Evolutionary conservation across 2,888 invertebrate genomes (phyloP).

Genomic region (Heliconius charithonia): DNA sequence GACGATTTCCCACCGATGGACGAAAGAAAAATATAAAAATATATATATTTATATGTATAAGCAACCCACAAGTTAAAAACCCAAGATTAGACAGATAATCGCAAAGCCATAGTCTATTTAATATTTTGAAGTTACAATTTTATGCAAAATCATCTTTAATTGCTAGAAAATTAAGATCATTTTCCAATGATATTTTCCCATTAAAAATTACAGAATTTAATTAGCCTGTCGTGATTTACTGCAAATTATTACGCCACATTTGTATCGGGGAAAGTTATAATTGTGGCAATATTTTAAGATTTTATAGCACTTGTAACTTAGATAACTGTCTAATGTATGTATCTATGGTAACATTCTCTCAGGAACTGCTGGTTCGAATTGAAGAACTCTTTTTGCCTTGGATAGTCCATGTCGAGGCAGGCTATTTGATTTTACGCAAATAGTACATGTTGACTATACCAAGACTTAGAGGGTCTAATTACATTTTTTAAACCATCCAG

Average conservation of each 20-base stretch:
- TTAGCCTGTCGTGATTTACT: constrained; percentile 52
- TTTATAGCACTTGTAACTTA: background rate
- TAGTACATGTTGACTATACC: too few relatives aligned
- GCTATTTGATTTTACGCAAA: too few relatives aligned
- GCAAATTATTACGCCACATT: constrained; percentile 51
- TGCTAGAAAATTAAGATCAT: background rate
- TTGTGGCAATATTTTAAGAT: background rate
- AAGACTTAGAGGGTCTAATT: too few relatives aligned
- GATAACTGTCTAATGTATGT: background rate
- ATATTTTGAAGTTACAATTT: background rate
- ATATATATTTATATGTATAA: too few relatives aligned
- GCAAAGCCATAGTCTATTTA: constrained; percentile 10
- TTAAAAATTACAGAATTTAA: constrained; percentile 37
- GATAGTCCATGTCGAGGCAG: too few relatives aligned
- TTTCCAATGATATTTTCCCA: background rate
- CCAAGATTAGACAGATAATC: constrained; percentile 1
- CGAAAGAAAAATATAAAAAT: too few relatives aligned
- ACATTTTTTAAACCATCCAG: too few relatives aligned
- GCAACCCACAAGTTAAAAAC: background rate
- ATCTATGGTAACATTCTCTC: background rate
- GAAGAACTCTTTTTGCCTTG: background rate
- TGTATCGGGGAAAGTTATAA: constrained; percentile 48
- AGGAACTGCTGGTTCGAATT: background rate
- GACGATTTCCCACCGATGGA: too few relatives aligned
- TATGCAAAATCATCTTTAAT: background rate